A percentile compares a stretch with the other conserved stretches of the same genome.
Evolutionary conservation across 2,888 invertebrate species (phyloP).

Genomic region (Mellilla xanthometata): DNA sequence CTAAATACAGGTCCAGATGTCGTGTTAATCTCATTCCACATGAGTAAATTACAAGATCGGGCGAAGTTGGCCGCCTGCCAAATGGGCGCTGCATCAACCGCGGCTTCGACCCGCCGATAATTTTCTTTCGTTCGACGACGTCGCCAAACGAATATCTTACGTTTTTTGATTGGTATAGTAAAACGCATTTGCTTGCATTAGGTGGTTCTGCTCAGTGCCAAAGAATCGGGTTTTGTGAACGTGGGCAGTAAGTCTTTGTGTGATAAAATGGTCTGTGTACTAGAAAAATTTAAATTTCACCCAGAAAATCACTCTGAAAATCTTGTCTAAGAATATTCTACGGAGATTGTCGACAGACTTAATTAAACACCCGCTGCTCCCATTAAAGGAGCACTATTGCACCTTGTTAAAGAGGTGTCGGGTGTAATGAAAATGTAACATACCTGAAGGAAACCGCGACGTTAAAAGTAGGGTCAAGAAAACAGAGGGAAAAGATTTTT

Average conservation of each 20-base stretch:
- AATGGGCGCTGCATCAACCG: constrained; percentile 65
- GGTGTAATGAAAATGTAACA: constrained; percentile 1
- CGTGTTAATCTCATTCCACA: constrained; percentile 68
- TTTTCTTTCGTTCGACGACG: constrained; percentile 53
- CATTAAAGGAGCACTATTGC: not conserved
- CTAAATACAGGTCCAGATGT: constrained; percentile 65
- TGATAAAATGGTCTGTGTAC: not conserved
- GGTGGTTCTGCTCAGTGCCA: constrained; percentile 21
- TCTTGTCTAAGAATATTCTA: too few relatives aligned
- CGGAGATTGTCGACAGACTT: too few relatives aligned
- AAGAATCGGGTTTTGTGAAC: constrained; percentile 16
- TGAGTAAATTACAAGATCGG: constrained; percentile 71
- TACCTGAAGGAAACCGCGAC: constrained; percentile 23
- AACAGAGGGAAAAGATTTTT: constrained; percentile 52
- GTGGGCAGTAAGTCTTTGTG: constrained; percentile 7
- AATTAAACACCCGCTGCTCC: too few relatives aligned
- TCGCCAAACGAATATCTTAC: constrained; percentile 44
- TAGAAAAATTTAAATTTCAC: too few relatives aligned
- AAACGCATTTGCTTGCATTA: constrained; percentile 31
- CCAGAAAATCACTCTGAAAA: too few relatives aligned
- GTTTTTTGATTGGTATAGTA: constrained; percentile 36
- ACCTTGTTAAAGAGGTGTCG: not conserved
- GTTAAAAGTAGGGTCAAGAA: constrained; percentile 29
- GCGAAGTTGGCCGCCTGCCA: constrained; percentile 61
- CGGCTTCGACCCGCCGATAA: constrained; percentile 55